Evolutionary conservation across 1,140 invertebrate genomes (phyloP), one percentile per base, ranked within the genome.

Genomic region (Cydia strobilella): DNA sequence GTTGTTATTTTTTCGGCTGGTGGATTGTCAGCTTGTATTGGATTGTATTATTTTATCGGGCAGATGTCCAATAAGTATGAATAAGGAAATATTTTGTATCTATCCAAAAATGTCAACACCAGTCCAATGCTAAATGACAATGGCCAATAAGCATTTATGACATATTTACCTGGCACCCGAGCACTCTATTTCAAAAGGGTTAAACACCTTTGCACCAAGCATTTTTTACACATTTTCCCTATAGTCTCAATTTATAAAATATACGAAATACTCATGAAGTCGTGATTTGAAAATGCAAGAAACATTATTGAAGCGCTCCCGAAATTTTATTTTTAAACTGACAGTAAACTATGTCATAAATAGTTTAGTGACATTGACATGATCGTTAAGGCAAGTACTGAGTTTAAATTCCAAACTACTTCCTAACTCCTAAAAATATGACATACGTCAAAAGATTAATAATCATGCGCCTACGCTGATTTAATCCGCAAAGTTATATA

Each of bases 1-100:
- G 89, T 90, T 89, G 85, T 88, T 66, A 89, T 86, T 88, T 76
- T 85, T 87, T 80, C 80, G 76, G 79, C 76, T 63, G 74, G 15
- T 31, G 27, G 25, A 66, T 66, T 66, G 63, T 66, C 63, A n/a
- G 31, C 25, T 66, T 66, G 27, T 66, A 31, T n/a, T 66, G 63
- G 25, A 66, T 66, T 66, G 27, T 66, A 66, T 35, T 35, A 35
- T 15, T 13, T 65, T 62, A 20, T n/a, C 25, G 20, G 62, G 62
- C 25, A 13, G 25, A 66, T 66, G 27, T 66, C 63, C 63, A 66
- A 66, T 66, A 66, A 31, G 23, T 66, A 66, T 27, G 4, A 27
- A 10, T 65, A 66, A 66, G 63, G 20, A 18, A 9, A 20, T 54
- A 7, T 18, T 54, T 7, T 54, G 51, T 54, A 20, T 54, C 7